Evolutionary conservation across 1,140 invertebrate genomes (phyloP).

Genomic region (Euura saliciscinereae): DNA sequence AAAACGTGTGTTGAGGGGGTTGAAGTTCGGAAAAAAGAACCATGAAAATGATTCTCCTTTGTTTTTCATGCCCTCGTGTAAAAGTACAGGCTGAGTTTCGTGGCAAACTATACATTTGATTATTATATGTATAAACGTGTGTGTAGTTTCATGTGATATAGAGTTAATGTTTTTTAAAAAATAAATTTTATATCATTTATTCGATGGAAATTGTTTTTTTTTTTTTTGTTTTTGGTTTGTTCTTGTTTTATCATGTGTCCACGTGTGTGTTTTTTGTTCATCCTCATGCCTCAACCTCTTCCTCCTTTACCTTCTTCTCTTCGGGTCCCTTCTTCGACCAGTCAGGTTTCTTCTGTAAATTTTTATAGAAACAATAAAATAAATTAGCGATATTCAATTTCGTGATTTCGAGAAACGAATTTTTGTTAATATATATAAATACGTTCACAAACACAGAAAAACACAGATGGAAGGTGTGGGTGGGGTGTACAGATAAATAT

Average conservation of each 20-base stretch:
- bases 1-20: too few relatives aligned
- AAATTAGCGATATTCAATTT: too few relatives aligned
- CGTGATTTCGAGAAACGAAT: too few relatives aligned
- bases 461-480: not conserved
- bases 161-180: too few relatives aligned
- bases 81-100: too few relatives aligned
- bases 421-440: not conserved
- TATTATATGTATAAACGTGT: not conserved
- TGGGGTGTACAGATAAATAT: not conserved
- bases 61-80: too few relatives aligned
- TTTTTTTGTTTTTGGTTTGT: slow-evolving; percentile 29
- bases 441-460: not conserved
- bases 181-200: not conserved
- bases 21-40: too few relatives aligned
- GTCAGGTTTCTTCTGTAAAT: slow-evolving; percentile 86
- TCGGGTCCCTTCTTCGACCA: slow-evolving; percentile 86
- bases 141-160: not conserved
- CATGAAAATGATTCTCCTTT: too few relatives aligned
- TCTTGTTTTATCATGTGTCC: slow-evolving; percentile 9
- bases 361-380: slow-evolving; percentile 32
- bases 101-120: too few relatives aligned
- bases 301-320: slow-evolving; percentile 87
- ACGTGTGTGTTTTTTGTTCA: slow-evolving; percentile 15
- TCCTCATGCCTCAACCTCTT: slow-evolving; percentile 81
- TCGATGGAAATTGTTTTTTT: not conserved